phyloP scores from a whole-genome alignment of 2,888 invertebrate genomes.

The Leptinotarsa tumamoca region DNA sequence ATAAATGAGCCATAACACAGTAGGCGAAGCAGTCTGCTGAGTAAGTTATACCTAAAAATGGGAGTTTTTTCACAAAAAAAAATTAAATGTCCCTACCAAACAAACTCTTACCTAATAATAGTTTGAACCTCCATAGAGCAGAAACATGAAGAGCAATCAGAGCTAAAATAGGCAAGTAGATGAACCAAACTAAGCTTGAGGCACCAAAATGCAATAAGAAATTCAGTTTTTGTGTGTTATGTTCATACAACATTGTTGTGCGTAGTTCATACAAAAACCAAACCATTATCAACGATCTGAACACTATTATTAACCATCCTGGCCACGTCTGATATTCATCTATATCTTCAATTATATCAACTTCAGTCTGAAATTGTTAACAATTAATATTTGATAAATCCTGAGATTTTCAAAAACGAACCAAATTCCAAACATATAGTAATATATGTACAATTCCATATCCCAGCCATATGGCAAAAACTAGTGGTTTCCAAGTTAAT shows the following conservation, averaged over 20 bases:
- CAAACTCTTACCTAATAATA: slow-evolving; percentile 81
- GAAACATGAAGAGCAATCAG: slow-evolving; percentile 93
- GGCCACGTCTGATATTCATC: slow-evolving; percentile 99
- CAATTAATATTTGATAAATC: not conserved
- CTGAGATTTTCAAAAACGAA: slow-evolving; percentile 68
- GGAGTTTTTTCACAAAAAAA: not conserved
- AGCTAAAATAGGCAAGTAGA: slow-evolving; percentile 94
- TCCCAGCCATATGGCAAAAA: slow-evolving; percentile 90
- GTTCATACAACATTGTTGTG: slow-evolving; percentile 83
- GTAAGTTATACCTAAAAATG: slow-evolving; percentile 86
- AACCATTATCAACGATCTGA: slow-evolving; percentile 86
- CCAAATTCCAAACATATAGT: slow-evolving; percentile 96
- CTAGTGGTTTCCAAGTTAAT: slow-evolving; percentile 85
- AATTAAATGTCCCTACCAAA: no score
- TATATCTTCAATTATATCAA: slow-evolving; percentile 95
- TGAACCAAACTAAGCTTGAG: slow-evolving; percentile 97
- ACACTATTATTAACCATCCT: slow-evolving; percentile 91
- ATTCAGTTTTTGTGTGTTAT: slow-evolving; percentile 86
- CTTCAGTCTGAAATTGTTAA: slow-evolving; percentile 80
- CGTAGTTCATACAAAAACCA: slow-evolving; percentile 87
- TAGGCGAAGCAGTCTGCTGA: slow-evolving; percentile 96
- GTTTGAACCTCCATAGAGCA: slow-evolving; percentile 94
- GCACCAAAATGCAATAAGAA: slow-evolving; percentile 97
- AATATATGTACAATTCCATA: slow-evolving; percentile 92
- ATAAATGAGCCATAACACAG: slow-evolving; percentile 92